Base-by-base conservation (phyloP, 2,113 vertebrate genomes). In the Eretmochelys imbricata region DNA sequence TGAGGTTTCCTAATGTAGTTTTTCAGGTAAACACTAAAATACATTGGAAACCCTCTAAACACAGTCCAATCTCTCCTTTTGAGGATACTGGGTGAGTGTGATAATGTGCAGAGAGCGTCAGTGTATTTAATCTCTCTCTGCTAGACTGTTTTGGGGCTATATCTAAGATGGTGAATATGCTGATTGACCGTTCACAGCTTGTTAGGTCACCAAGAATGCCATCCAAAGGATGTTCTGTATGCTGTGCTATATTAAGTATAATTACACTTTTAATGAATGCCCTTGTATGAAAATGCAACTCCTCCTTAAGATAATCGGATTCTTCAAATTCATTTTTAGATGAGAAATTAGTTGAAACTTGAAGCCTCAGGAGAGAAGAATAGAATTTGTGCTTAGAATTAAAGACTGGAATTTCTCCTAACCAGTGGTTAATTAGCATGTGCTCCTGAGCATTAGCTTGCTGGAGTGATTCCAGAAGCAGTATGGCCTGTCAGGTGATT, bases 401-500 rank as follows among this genome's bases (percentile, higher is more conserved):
- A 84, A 84, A 87, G 42, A 75, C 50, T 49, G 90, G 85, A 81
- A 51, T 93, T 95, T 89, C 46, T 89, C 55, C 31, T 88, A 54
- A 22, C 53, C 22, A 42, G 1, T 48, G 62, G 50, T 84, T 93
- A 92, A 83, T 16, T 78, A 94, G 76, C 29, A 2, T 83, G 89
- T 89, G 81, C 49, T 85, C 51, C 82, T 84, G 31, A 49, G 82
- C 94, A 97, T 97, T 97, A 97, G 87, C 42, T 9, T 49, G 19
- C 42, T 2, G 1, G 76, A 95, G 94, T 1, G 31, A 94, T 91
- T 90, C 79, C 87, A 38, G 46, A 59, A 84, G 96, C 89, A 88
- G 57, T 50, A 50, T 54, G 84, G 95, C 88, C 2, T 3, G 89
- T 97, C 97, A 97, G 94, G 96, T 54, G 97, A 84, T 85, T 95